These are phyloP conservation scores for Epinephelus awoara DNA, from an alignment of 2,797 vertebrate species.

Conservation along the genomic window DNA sequence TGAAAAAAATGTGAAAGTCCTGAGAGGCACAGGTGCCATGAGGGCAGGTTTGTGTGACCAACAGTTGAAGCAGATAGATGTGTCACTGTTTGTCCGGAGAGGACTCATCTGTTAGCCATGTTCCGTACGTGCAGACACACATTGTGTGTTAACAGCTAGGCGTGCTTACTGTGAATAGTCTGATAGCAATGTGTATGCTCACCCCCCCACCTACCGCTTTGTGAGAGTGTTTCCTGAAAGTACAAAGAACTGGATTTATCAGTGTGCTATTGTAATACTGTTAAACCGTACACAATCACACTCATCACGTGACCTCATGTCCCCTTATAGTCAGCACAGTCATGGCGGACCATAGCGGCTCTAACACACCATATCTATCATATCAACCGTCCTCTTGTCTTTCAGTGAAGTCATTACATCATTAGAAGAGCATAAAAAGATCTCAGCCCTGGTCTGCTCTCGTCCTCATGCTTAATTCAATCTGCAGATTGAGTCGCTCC, in stretches of 20 bases:
- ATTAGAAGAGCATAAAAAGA: slow-evolving; percentile 49
- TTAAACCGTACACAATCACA: slow-evolving; percentile 8
- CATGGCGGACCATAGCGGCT: background rate
- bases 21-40: slow-evolving; percentile 6
- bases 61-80: slow-evolving; percentile 23
- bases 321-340: background rate
- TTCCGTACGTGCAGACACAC: slow-evolving; percentile 5
- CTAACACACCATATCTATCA: slow-evolving; percentile 13
- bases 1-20: background rate
- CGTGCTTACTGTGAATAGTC: slow-evolving; percentile 44
- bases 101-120: slow-evolving; percentile 55
- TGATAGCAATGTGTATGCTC: slow-evolving; percentile 38
- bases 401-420: slow-evolving; percentile 53
- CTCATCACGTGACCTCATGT: background rate
- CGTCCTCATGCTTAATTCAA: slow-evolving; percentile 65
- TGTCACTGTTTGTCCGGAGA: slow-evolving; percentile 54
- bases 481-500: slow-evolving; percentile 69
- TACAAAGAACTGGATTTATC: slow-evolving; percentile 35
- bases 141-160: slow-evolving; percentile 32
- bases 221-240: slow-evolving; percentile 49
- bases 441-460: slow-evolving; percentile 38
- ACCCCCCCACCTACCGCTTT: slow-evolving; percentile 26
- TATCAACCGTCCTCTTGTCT: slow-evolving; percentile 42
- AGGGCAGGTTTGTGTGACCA: slow-evolving; percentile 13
- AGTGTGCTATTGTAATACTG: background rate